Base-by-base conservation (phyloP, 2,797 vertebrate genomes). In the Anguilla obscura region DNA sequence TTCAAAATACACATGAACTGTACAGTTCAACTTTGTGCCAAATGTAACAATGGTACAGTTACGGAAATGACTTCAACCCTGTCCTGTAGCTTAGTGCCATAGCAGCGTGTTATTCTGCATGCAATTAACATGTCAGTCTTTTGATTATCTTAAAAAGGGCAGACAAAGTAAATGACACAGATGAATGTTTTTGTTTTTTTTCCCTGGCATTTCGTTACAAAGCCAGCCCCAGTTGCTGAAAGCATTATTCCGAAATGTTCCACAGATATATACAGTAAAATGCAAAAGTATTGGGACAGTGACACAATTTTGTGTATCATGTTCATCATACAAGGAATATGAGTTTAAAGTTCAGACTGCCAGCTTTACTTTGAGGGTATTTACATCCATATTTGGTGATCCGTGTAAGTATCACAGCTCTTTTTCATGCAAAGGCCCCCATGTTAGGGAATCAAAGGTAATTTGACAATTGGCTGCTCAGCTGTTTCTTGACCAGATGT, bases 1-100 rank as follows among this genome's bases (percentile, higher is more conserved):
- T 50, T 82, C 40, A 48, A 82, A 82, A 82, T n/a, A 82, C 79
- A 82, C 40, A 82, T 24, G 79, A 21, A 82, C 40, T 50, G 6
- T 82, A 82, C 40, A 50, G 14, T 82, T 24, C 45, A 5, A 79
- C 12, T 82, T 48, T 50, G 21, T 82, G 45, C 21, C 79, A 82
- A 48, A 50, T 82, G 9, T n/a, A 82, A 82, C 79, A 9, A 50
- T 48, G 40, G 45, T 82, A 50, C 79, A n/a, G 45, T 82, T 50
- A 82, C 4, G 36, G 7, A 82, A 50, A 82, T 82, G 24, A 82
- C 2, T 82, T 24, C 50, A 24, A 82, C 1, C 40, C 18, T 82
- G 45, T 82, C 18, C 9, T 50, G 40, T 82, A 50, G 21, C 79
- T 48, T 50, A 48, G 40, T 7, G 7, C 45, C 79, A 50, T n/a